Percentiles rank a stretch among this genome's conserved stretches.
Conservation (phyloP, 1,140 invertebrate species). For the Spodoptera frugiperda region DNA sequence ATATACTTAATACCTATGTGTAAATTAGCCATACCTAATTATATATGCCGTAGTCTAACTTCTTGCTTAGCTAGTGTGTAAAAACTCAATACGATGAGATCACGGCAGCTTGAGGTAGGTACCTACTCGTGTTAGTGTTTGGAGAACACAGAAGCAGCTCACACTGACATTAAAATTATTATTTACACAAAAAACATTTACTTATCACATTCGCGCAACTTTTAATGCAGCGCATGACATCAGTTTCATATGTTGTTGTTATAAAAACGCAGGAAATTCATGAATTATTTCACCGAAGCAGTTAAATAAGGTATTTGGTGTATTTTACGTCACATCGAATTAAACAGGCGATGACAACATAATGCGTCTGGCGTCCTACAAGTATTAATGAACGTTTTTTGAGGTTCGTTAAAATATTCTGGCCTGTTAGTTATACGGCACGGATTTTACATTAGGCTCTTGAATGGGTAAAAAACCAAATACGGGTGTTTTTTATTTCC, state of each 20-base stretch:
- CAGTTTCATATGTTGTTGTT: neutral
- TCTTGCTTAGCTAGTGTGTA: neutral
- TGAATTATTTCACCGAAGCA: neutral
- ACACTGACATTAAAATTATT: neutral
- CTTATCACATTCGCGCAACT: neutral
- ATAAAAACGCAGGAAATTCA: neutral
- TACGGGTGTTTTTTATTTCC: conserved; percentile 26
- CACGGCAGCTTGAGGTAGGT: neutral
- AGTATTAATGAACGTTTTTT: conserved; percentile 39
- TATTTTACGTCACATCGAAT: conserved; percentile 18
- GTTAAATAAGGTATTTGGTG: conserved; percentile 1
- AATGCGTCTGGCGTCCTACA: conserved; percentile 20
- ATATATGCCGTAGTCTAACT: neutral
- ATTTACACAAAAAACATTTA: neutral
- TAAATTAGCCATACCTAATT: too few species aligned
- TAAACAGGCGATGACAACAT: conserved; percentile 13
- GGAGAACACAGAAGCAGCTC: neutral
- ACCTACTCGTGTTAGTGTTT: neutral
- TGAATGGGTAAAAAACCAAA: conserved; percentile 8
- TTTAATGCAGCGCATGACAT: neutral
- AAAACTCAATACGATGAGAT: conserved; percentile 20
- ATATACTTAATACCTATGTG: neutral
- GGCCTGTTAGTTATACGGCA: conserved; percentile 28
- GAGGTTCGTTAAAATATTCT: conserved; percentile 39
- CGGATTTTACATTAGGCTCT: conserved; percentile 35